phyloP scores from a whole-genome alignment of 2,113 vertebrate genomes.

The Mesitornis unicolor region DNA sequence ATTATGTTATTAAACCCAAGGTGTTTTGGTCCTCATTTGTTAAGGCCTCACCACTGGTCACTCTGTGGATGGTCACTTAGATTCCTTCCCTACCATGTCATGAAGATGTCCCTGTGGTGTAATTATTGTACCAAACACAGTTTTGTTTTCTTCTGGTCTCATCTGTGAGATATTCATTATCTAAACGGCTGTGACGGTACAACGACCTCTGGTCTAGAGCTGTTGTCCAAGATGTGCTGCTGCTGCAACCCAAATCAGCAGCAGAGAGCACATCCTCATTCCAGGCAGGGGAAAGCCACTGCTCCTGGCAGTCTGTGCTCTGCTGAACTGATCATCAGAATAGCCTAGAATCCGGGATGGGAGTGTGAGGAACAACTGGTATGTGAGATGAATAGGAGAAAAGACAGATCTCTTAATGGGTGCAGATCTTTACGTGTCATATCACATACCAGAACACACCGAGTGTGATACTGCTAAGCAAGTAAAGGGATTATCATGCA shows the following conservation, averaged over 20 bases:
- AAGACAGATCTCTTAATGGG: background rate
- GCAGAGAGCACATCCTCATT: background rate
- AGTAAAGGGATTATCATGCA: background rate
- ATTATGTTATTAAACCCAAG: background rate
- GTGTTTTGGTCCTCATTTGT: background rate
- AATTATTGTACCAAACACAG: background rate
- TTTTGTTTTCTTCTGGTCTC: background rate
- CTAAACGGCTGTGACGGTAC: background rate
- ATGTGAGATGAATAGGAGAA: background rate
- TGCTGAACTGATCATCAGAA: background rate
- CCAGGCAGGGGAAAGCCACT: background rate
- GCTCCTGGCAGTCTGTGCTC: background rate
- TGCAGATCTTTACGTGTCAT: background rate
- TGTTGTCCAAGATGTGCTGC: background rate
- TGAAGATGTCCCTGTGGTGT: background rate
- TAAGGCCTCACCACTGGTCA: background rate
- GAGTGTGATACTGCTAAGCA: accelerated
- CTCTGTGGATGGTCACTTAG: background rate
- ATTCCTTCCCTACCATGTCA: background rate
- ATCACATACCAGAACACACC: background rate
- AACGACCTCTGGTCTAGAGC: background rate
- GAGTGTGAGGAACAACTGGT: background rate
- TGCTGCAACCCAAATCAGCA: background rate
- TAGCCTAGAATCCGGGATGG: background rate
- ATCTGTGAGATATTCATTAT: background rate